phyloP scores from a whole-genome alignment of 1,140 invertebrate species.

The Bombus polaris region DNA sequence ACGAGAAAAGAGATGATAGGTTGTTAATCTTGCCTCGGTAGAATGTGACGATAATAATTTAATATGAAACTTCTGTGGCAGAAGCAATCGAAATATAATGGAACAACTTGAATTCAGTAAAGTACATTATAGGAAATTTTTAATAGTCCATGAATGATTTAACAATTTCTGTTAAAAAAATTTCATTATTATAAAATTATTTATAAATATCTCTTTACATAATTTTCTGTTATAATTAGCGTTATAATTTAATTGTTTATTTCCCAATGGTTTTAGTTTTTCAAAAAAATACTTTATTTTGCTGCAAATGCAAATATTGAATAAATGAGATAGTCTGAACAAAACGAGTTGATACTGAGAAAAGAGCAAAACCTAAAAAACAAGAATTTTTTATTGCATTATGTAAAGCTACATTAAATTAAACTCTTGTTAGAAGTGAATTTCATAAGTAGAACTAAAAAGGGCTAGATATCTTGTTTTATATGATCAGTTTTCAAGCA shows the following conservation, averaged over 20 bases:
- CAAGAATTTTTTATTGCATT: slow-evolving; percentile 9
- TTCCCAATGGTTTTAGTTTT: background rate
- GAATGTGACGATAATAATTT: slow-evolving; percentile 27
- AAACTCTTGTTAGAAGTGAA: background rate
- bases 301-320: background rate
- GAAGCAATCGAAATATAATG: background rate
- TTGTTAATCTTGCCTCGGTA: slow-evolving; percentile 56
- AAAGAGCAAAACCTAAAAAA: background rate
- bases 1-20: slow-evolving; percentile 40
- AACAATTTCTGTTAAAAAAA: slow-evolving; percentile 10
- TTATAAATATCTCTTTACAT: background rate
- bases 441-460: background rate
- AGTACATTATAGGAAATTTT: background rate
- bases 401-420: background rate
- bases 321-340: background rate
- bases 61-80: slow-evolving; percentile 3
- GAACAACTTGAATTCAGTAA: background rate
- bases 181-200: background rate
- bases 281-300: background rate
- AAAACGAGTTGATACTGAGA: background rate
- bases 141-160: slow-evolving; percentile 4
- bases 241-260: background rate
- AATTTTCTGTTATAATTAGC: background rate
- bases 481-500: background rate
- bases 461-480: background rate